Evolutionary conservation across 2,113 vertebrate genomes (phyloP).

Genomic region (Ariopsis seemanni): DNA sequence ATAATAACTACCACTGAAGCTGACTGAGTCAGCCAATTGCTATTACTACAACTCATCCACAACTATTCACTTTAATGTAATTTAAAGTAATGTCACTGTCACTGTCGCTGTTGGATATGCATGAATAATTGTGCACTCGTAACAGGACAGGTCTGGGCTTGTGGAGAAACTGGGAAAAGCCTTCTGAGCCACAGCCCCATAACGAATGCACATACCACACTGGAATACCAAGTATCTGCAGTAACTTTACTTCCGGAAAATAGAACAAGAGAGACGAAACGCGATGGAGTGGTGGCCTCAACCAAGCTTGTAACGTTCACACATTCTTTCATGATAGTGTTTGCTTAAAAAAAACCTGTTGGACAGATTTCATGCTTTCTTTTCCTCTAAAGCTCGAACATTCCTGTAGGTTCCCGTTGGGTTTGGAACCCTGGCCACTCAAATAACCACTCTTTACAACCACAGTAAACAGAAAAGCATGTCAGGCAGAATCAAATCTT

Average conservation of each 20-base stretch:
- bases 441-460: neutral
- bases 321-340: constrained; percentile 18
- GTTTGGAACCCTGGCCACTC: neutral
- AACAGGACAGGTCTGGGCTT: constrained; percentile 58
- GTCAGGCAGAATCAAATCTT: neutral
- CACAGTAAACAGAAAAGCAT: neutral
- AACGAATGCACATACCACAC: constrained; percentile 63
- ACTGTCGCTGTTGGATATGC: constrained; percentile 39
- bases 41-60: constrained; percentile 33
- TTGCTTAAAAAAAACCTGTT: constrained; percentile 61
- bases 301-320: constrained; percentile 8
- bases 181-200: constrained; percentile 63
- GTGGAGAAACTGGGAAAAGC: constrained; percentile 67
- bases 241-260: constrained; percentile 6
- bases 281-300: neutral
- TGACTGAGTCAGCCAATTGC: constrained; percentile 20
- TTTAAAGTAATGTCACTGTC: constrained; percentile 53
- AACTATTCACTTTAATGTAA: constrained; percentile 14
- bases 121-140: constrained; percentile 44
- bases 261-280: neutral
- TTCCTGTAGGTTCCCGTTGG: constrained; percentile 52
- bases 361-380: constrained; percentile 51
- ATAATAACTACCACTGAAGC: constrained; percentile 4
- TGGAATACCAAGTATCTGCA: constrained; percentile 36
- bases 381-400: constrained; percentile 59